Evolutionary conservation across 2,797 vertebrate species (phyloP).

Genomic region (Notoglanidium macrostoma): DNA sequence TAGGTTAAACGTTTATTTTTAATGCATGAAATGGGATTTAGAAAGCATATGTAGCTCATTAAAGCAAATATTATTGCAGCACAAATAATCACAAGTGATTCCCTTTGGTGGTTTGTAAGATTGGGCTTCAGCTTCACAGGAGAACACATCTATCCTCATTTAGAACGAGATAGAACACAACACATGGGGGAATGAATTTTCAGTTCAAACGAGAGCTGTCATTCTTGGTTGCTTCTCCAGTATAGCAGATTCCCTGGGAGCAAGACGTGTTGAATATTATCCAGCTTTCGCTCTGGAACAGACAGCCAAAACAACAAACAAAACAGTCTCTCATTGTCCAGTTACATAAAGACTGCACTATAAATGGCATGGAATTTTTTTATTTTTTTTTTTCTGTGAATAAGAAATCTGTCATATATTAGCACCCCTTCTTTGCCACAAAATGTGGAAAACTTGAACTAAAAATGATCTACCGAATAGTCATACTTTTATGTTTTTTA

Average conservation of each 20-base stretch:
- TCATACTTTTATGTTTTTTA: not conserved
- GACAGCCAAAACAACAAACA: not conserved
- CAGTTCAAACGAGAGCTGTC: not conserved
- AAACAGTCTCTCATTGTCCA: not conserved
- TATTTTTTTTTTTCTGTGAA: not conserved
- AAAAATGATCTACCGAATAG: not conserved
- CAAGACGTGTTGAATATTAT: not conserved
- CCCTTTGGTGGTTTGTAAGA: not conserved
- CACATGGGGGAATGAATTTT: conserved; percentile 15
- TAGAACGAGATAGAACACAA: not conserved
- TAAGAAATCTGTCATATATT: not conserved
- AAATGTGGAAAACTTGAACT: not conserved
- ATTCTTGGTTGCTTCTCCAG: not conserved
- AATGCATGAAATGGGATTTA: conserved; percentile 6
- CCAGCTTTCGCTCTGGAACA: not conserved
- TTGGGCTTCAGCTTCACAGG: not conserved
- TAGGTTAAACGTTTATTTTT: not conserved
- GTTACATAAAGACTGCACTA: not conserved
- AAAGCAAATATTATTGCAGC: not conserved
- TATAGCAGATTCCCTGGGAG: not conserved
- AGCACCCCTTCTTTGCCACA: not conserved
- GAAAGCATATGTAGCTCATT: conserved; percentile 2
- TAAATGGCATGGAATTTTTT: not conserved
- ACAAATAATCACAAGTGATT: conserved; percentile 19
- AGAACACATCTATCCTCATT: conserved; percentile 23